Evolutionary conservation across 2,888 invertebrate genomes (phyloP).

Genomic region (Trachelus stipa): DNA sequence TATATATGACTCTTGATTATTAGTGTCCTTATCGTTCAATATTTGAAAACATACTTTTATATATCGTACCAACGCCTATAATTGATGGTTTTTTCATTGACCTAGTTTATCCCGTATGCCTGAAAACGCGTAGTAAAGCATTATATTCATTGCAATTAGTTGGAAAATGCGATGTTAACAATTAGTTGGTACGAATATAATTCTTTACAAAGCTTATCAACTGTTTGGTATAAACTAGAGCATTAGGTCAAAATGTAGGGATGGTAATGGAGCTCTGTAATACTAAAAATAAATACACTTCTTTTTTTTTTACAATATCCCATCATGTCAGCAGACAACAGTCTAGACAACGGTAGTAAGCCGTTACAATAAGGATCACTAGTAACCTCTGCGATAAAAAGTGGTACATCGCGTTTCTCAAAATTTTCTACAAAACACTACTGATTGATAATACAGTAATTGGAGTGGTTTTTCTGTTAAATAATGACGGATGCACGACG

Average conservation of each 20-base stretch:
- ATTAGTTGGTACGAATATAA: neutral
- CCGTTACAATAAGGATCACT: neutral
- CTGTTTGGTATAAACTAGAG: neutral
- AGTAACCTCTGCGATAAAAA: neutral
- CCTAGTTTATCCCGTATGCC: neutral
- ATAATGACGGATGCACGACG: neutral
- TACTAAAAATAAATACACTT: conserved; percentile 32
- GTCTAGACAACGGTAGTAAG: neutral
- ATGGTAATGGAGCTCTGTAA: neutral
- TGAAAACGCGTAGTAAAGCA: neutral
- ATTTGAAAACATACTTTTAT: neutral
- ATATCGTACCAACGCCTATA: neutral
- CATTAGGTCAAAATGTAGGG: neutral
- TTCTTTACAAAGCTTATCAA: conserved; percentile 8
- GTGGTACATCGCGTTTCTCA: neutral
- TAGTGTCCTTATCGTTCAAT: conserved; percentile 28
- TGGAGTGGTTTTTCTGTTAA: neutral
- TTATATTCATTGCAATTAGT: neutral
- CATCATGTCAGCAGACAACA: conserved; percentile 4
- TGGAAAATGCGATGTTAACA: neutral
- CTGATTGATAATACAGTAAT: neutral
- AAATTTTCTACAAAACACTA: neutral
- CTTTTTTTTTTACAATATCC: conserved; percentile 28
- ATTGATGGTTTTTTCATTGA: neutral
- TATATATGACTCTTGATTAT: conserved; percentile 39